Evolutionary conservation across 2,888 invertebrate genomes (phyloP), one percentile per base, ranked within the genome.

Genomic region (Autographa gamma): DNA sequence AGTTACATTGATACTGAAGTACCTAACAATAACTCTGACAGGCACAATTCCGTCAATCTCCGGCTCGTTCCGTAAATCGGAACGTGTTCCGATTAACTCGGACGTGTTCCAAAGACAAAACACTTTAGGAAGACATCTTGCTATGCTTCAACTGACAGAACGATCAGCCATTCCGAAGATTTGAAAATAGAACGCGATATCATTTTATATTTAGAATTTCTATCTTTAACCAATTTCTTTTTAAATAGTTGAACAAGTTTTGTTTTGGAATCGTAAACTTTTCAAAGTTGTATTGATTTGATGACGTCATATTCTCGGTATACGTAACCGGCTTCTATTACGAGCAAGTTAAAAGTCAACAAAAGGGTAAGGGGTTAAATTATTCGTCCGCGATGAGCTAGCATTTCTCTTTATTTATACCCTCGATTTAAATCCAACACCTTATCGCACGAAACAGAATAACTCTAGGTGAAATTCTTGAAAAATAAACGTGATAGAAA

Each of bases 41-140:
- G 84, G 78, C 84, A 79, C 84, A 86, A 88, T 87, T 87, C 82
- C 86, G 85, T 88, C 90, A 90, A 90, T 90, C 90, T 90, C 90
- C 90, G 89, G 89, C 84, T 65, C 81, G 83, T 84, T 85, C 86
- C 84, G 84, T 76, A 69, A 76, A 80, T 82, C 79, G 81, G 81
- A 82, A 85, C 85, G 82, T 82, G 80, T 82, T 81, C 82, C 78
- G 84, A 80, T 79, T 83, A 81, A 66, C 63, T 70, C 74, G 80
- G 74, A 83, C 81, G 83, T 77, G 79, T 74, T 82, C 74, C 71
- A 66, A 73, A 70, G 71, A 66, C 73, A 59, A 72, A 79, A 77
- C 74, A 67, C 59, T 78, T 84, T 79, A 78, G 87, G 86, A 89
- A 88, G 86, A 87, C 88, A 87, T 90, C 78, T 82, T 82, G 78